Conservation (phyloP, 2,888 invertebrate species). For the Microctonus brassicae region DNA sequence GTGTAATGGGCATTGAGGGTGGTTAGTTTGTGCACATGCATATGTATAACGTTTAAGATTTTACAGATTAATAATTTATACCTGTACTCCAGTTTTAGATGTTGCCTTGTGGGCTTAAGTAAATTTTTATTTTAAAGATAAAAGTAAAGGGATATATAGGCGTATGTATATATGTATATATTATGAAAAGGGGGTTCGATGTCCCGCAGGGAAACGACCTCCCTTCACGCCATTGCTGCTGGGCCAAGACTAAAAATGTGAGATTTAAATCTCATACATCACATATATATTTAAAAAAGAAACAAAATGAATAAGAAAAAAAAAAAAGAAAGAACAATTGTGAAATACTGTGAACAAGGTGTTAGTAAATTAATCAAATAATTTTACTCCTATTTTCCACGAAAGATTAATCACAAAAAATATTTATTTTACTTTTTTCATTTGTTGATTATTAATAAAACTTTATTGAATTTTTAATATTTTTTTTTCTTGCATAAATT, state of each 20-base stretch:
- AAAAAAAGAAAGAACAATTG: constrained; percentile 33
- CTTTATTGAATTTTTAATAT: not conserved
- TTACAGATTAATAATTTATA: constrained; percentile 38
- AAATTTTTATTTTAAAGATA: not conserved
- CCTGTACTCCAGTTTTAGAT: constrained; percentile 43
- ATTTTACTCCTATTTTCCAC: too few species aligned
- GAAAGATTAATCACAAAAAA: constrained; percentile 6
- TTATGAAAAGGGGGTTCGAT: constrained; percentile 38
- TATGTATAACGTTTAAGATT: constrained; percentile 34
- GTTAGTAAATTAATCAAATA: constrained; percentile 3
- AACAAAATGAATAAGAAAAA: not conserved
- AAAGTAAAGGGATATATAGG: constrained; percentile 20
- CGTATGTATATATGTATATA: not conserved
- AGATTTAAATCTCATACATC: constrained; percentile 28
- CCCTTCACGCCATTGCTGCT: constrained; percentile 38
- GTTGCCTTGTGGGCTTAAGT: constrained; percentile 16
- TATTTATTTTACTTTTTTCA: not conserved
- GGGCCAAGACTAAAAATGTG: constrained; percentile 5
- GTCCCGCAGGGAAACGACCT: constrained; percentile 47
- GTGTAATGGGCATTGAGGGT: constrained; percentile 38
- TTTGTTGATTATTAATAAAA: not conserved
- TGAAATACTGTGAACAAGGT: constrained; percentile 39
- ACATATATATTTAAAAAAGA: not conserved
- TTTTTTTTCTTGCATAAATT: not conserved
- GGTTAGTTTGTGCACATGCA: constrained; percentile 32